Evolutionary conservation across 2,888 invertebrate species (phyloP).

Genomic region (Ormyrus nitidulus): DNA sequence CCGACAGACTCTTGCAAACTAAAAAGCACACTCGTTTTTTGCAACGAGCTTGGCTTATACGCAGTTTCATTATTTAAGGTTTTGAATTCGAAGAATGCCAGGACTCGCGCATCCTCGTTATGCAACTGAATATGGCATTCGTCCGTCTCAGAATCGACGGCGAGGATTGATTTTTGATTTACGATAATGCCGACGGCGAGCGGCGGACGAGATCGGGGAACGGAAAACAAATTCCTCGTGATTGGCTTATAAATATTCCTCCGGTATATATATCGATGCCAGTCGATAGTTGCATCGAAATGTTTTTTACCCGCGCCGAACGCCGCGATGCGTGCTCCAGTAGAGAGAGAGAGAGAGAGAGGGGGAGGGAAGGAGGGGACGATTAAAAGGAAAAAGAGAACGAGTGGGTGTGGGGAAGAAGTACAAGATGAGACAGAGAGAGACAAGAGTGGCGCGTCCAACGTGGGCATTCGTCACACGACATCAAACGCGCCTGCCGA

Average conservation of each 20-base stretch:
- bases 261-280: constrained; percentile 4
- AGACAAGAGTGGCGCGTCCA: constrained; percentile 70
- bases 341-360: neutral
- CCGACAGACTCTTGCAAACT: too few species aligned
- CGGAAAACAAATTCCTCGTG: constrained; percentile 30
- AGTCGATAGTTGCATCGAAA: neutral
- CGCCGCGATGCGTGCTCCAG: neutral
- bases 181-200: too few species aligned
- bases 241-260: constrained; percentile 41
- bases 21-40: too few species aligned
- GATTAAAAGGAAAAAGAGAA: constrained; percentile 24
- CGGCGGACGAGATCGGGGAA: neutral
- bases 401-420: constrained; percentile 19
- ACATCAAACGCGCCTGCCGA: constrained; percentile 75
- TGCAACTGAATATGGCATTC: too few species aligned
- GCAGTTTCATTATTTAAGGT: too few species aligned
- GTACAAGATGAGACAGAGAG: constrained; percentile 19
- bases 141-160: neutral
- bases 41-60: too few species aligned
- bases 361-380: neutral
- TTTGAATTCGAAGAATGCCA: too few species aligned
- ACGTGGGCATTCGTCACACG: constrained; percentile 75
- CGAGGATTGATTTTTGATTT: too few species aligned
- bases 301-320: neutral
- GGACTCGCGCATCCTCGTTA: too few species aligned